Percentiles rank a stretch among this genome's conserved stretches.
phyloP scores from a whole-genome alignment of 2,797 vertebrate genomes.

The Martes flavigula region DNA sequence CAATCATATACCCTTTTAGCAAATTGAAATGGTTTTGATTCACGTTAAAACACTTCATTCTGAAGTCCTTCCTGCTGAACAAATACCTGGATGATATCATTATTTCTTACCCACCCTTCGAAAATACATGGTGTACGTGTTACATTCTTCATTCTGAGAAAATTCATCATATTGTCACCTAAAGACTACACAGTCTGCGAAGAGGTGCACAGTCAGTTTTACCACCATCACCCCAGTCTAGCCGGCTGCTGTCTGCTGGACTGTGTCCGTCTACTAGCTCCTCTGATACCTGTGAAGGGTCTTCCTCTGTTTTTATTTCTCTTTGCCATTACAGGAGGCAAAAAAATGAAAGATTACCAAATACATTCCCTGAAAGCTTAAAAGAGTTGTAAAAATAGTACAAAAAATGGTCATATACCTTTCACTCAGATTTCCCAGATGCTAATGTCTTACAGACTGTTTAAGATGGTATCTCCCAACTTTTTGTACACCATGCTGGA shows the following conservation, averaged over 20 bases:
- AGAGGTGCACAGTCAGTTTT: not conserved
- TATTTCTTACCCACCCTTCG: not conserved
- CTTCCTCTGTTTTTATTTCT: not conserved
- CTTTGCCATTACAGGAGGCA: not conserved
- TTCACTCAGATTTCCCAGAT: not conserved
- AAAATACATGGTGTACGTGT: not conserved
- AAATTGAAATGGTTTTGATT: not conserved
- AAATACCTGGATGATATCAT: not conserved
- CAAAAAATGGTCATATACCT: not conserved
- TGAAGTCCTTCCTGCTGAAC: not conserved
- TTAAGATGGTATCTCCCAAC: not conserved
- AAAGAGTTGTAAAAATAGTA: constrained; percentile 8
- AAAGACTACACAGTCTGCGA: not conserved
- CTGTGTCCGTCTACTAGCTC: not conserved
- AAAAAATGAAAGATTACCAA: not conserved
- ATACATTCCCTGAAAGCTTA: not conserved
- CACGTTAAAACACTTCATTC: not conserved
- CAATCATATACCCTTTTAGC: not conserved
- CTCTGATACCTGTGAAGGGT: not conserved
- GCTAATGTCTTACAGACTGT: not conserved
- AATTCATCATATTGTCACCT: not conserved
- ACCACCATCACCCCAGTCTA: not conserved
- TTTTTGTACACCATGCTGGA: not conserved
- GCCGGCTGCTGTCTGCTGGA: not conserved
- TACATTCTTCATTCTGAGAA: not conserved